Percentiles rank a stretch among this genome's conserved stretches.
phyloP scores from a whole-genome alignment of 1,140 invertebrate genomes.

The Bombus vancouverensis region DNA sequence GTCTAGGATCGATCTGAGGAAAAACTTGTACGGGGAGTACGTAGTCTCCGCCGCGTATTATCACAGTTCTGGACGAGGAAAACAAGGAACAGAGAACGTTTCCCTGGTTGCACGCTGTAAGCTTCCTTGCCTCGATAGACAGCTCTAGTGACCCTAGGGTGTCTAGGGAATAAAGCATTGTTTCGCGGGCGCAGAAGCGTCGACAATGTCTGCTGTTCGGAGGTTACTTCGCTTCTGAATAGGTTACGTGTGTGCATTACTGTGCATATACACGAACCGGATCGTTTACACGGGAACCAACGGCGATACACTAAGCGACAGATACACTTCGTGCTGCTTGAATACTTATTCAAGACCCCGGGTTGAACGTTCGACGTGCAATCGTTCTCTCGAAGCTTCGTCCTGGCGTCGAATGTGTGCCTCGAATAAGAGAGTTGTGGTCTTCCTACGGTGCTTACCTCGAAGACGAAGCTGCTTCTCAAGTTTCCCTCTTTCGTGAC shows the following conservation, averaged over 20 bases:
- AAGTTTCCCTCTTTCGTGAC: constrained; percentile 4
- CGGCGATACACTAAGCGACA: background rate
- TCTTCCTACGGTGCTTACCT: background rate
- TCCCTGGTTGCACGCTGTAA: constrained; percentile 26
- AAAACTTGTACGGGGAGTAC: background rate
- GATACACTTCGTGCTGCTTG: background rate
- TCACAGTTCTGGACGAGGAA: background rate
- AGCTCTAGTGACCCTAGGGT: constrained; percentile 34
- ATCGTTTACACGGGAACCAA: background rate
- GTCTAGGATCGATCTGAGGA: background rate
- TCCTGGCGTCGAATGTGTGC: background rate
- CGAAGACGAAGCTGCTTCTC: background rate
- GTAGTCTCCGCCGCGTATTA: background rate
- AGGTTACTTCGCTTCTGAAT: constrained; percentile 36
- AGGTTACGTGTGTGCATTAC: background rate
- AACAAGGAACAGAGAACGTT: constrained; percentile 8
- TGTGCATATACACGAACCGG: background rate
- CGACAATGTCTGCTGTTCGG: constrained; percentile 54
- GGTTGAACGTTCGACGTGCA: background rate
- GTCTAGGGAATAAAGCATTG: constrained; percentile 55
- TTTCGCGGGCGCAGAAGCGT: constrained; percentile 43
- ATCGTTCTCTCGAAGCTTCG: background rate
- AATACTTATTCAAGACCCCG: background rate
- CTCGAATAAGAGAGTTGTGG: background rate
- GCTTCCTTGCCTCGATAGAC: constrained; percentile 31